Conservation (phyloP, 30 jellyfish, hydroid and myxozoan genomes). For the Phacellophora camtschatica region DNA sequence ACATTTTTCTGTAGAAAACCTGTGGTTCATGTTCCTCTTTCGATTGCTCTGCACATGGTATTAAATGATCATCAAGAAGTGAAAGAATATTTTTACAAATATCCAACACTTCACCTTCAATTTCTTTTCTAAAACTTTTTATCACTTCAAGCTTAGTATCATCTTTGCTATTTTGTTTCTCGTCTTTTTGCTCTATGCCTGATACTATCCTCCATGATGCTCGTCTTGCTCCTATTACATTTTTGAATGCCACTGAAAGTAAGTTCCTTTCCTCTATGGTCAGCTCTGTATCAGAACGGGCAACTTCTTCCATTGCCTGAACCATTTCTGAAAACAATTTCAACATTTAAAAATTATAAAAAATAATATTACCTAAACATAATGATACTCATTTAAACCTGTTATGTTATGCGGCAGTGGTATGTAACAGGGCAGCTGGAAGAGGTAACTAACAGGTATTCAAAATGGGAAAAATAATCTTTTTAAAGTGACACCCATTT, state of each 20-base stretch:
- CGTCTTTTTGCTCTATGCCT: slow-evolving; percentile 67
- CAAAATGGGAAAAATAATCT: no score
- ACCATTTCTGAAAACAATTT: slow-evolving; percentile 97
- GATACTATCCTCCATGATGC: slow-evolving; percentile 97
- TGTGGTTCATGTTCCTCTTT: slow-evolving; percentile 63
- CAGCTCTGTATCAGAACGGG: slow-evolving; percentile 83
- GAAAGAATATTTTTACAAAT: slow-evolving; percentile 86
- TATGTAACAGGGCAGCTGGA: no score
- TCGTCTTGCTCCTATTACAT: slow-evolving; percentile 97
- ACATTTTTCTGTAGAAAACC: slow-evolving; percentile 96
- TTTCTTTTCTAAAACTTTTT: slow-evolving; percentile 41
- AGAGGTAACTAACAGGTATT: no score
- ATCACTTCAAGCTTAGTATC: slow-evolving; percentile 39
- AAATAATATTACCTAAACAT: no score
- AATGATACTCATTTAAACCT: no score
- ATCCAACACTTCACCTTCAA: slow-evolving; percentile 81
- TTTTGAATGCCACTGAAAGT: slow-evolving; percentile 95
- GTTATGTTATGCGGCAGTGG: no score
- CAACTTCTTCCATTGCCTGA: slow-evolving; percentile 89
- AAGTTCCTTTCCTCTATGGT: slow-evolving; percentile 89
- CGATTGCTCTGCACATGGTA: slow-evolving; percentile 45
- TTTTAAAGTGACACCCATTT: no score
- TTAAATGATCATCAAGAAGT: slow-evolving; percentile 77
- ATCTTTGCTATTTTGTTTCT: not conserved
- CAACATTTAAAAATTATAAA: no score